Percentiles rank a stretch among this genome's conserved stretches.
Evolutionary conservation across 2,797 vertebrate species (phyloP).

Genomic region (Pangasius macronema): DNA sequence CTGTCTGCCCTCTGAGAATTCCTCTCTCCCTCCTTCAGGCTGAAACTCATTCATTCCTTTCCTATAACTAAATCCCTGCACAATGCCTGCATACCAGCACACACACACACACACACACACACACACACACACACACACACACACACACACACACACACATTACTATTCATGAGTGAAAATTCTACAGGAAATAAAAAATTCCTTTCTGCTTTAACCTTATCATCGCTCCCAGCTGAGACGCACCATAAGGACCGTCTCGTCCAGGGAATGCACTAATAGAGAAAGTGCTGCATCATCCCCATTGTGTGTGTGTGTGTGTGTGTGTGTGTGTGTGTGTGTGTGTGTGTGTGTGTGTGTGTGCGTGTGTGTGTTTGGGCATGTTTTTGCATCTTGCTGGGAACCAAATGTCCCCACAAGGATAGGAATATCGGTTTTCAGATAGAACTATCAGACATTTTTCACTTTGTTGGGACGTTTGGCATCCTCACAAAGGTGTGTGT

Average conservation of each 20-base stretch:
- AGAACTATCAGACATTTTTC: too few species aligned
- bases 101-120: constrained; percentile 13
- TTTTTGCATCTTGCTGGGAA: too few species aligned
- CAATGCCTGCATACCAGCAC: not conserved
- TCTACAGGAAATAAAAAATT: constrained; percentile 25
- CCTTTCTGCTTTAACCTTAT: constrained; percentile 48
- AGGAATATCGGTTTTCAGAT: too few species aligned
- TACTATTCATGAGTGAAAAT: constrained; percentile 43
- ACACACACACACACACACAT: constrained; percentile 28
- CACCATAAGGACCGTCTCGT: not conserved
- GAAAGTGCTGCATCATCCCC: constrained; percentile 23
- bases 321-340: constrained; percentile 19
- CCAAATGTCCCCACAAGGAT: too few species aligned
- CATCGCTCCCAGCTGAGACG: constrained; percentile 19
- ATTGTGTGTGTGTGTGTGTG: not conserved
- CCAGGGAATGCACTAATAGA: constrained; percentile 8
- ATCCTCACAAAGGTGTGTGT: not conserved
- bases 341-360: not conserved
- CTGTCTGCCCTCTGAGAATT: not conserved
- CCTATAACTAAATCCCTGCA: not conserved
- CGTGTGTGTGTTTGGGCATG: not conserved
- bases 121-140: constrained; percentile 6
- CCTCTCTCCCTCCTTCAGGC: constrained; percentile 10
- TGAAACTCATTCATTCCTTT: constrained; percentile 20
- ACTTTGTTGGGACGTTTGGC: too few species aligned